Evolutionary conservation across 2,113 vertebrate species (phyloP), one percentile per base, ranked within the genome.

Genomic region (Sceloporus tristichus): DNA sequence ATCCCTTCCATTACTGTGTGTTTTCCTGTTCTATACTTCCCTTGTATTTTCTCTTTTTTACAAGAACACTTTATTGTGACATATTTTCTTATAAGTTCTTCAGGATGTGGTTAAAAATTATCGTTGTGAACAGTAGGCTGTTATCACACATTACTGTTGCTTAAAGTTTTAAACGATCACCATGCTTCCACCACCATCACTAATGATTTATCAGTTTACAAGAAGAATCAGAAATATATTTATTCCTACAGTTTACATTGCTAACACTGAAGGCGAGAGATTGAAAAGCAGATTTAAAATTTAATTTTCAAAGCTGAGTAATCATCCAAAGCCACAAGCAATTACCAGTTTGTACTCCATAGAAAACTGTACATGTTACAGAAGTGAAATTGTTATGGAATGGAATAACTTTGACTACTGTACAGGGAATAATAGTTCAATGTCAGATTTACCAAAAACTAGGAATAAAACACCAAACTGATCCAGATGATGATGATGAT

Each of bases 281-380:
- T 81, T 90, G 77, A 87, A 91, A 94, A 93, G 90, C 90, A 89
- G 71, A 90, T 95, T 93, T 78, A 93, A 82, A 90, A 66, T 95
- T 91, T 91, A 93, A 92, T 1, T 38, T 94, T 90, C 80, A 79
- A 80, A 93, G 89, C 75, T 10, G 13, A 79, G 85, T 68, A 89
- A 77, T 62, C 91, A 70, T 87, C 82, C n/a, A 91, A 62, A 88
- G 89, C 29, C 66, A 76, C 27, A 78, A n/a, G 78, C 16, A 34
- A 2, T 13, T 27, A 62, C 1, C 18, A 18, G 23, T 88, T 92
- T 76, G 25, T 27, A 79, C 34, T 13, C 79, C 85, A 59, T 88
- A 13, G 27, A 85, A 88, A 85, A 0, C 0, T 9, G 34, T 91
- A 89, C 23, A 75, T 23, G 65, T 42, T 82, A 42, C 16, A 76